Evolutionary conservation across 2,797 vertebrate species (phyloP), one percentile per base, ranked within the genome.

Genomic region (Mormyrops attenuatus): DNA sequence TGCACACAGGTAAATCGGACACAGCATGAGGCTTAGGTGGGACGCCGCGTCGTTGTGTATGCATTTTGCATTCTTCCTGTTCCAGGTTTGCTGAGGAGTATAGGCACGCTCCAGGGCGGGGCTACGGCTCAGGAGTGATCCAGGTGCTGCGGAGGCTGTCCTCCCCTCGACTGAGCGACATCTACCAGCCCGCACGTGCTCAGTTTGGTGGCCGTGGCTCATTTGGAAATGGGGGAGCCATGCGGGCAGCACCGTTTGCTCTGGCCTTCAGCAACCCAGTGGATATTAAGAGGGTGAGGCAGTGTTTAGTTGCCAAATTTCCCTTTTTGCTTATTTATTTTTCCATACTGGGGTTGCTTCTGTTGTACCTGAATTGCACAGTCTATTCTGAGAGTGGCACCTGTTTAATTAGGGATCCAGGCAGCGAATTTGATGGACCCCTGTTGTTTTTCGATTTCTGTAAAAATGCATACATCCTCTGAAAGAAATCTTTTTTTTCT

Each of bases 121-220:
- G 97, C 49, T 99, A 99, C 2, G 98, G 99, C 8, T 95, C 96
- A 22, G 98, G 97, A 0, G 98, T 99, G 2, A 92, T 99, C 92
- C 97, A 97, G 0, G 98, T 99, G 90, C 96, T 99, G 94, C 97
- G 96, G 95, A 99, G 99, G 92, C 97, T 99, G 9, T 95, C 97
- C 2, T 98, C 96, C 34, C 97, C 97, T 69, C 97, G 97, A 55
- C 97, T 98, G 90, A 95, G 5, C 0, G 97, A 98, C 0, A 97
- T 99, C 57, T 99, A 97, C 88, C 97, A 98, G 92, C 99, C 99
- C 0, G 99, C 99, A 0, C 95, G 96, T 66, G 97, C 97, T 91
- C 99, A 99, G 94, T 99, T 99, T 89, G 97, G 97, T 0, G 98
- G 99, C 3, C 97, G 97, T 1, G 99, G 99, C 73, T 99, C 99